Evolutionary conservation across 2,888 invertebrate species (phyloP).

Genomic region (Orchesellides sinensis): DNA sequence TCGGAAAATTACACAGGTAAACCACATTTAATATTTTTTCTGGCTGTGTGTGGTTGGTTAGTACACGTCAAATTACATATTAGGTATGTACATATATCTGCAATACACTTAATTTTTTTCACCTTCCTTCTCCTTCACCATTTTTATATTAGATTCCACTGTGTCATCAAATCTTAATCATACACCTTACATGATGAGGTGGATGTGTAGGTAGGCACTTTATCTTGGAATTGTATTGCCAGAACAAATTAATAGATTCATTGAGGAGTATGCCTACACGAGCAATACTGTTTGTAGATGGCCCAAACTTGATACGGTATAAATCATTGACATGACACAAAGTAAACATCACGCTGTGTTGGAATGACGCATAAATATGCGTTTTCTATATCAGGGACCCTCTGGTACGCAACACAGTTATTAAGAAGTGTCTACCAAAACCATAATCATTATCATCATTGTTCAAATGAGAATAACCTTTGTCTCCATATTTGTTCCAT

Average conservation of each 20-base stretch:
- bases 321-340: not conserved
- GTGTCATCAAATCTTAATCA: too few species aligned
- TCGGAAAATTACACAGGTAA: conserved; percentile 53
- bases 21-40: conserved; percentile 17
- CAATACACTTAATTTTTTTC: conserved; percentile 23
- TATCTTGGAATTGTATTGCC: too few species aligned
- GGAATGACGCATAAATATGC: too few species aligned
- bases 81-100: not conserved
- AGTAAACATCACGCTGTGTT: not conserved
- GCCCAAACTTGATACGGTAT: not conserved
- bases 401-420: not conserved
- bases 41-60: not conserved
- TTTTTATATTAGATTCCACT: too few species aligned
- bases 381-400: not conserved
- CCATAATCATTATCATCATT: too few species aligned
- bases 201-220: too few species aligned
- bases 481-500: not conserved
- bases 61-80: not conserved
- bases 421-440: not conserved
- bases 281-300: too few species aligned
- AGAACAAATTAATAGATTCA: too few species aligned
- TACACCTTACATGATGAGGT: too few species aligned
- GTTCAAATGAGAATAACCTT: not conserved
- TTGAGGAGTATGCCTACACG: too few species aligned
- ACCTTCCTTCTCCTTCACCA: conserved; percentile 44